Evolutionary conservation across 2,113 vertebrate genomes (phyloP), one percentile per base, ranked within the genome.

Genomic region (Bubo scandiacus): DNA sequence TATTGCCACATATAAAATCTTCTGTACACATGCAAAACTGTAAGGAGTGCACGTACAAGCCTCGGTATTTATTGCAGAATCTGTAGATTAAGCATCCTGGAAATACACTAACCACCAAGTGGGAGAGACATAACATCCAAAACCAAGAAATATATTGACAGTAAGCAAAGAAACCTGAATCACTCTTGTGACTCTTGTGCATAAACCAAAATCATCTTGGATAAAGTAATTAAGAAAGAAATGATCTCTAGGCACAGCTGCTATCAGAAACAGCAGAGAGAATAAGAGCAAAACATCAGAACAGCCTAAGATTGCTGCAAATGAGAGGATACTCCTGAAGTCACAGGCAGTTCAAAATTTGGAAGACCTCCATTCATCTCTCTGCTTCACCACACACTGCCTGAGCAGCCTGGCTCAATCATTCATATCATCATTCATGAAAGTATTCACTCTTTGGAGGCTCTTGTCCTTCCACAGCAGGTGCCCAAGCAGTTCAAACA

Each of bases 61-160:
- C 36, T 86, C 68, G 90, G 68, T 88, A 88, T 73, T 96, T 85
- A 88, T 88, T 73, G 71, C 4, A 80, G 62, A 91, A 34, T 42
- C 36, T 77, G 66, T n/a, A 77, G 26, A n/a, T 68, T 40, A 88
- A 81, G 57, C 0, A 0, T 80, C 25, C 49, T 90, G 63, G 75
- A 94, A 96, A 81, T 40, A 51, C 51, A 63, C 30, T 38, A 81
- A 71, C 61, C 26, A 43, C 36, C 2, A 1, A 58, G 58, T 66
- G 36, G 81, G 47, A 84, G 38, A 83, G 12, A 42, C 10, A 77
- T 73, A 38, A 47, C 25, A 58, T 51, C 14, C 54, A 73, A 88
- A 62, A 5, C 6, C 11, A 36, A 55, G 47, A 81, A 72, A 70
- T 29, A 8, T 11, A 42, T 18, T 74, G 58, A n/a, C 71, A 81